Evolutionary conservation across 1,140 invertebrate species (phyloP).

Genomic region (Agraylea sexmaculata): DNA sequence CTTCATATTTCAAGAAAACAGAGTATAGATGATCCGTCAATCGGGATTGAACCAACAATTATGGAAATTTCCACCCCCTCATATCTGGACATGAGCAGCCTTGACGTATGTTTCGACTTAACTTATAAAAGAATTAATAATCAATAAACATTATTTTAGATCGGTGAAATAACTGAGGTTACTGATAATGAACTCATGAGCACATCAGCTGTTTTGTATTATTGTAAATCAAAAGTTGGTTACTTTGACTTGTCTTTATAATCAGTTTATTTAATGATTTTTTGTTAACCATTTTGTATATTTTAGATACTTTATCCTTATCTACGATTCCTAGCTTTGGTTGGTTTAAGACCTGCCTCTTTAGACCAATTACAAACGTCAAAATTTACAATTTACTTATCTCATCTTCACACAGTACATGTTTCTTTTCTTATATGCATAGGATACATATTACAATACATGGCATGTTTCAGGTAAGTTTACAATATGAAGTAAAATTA

Average conservation of each 20-base stretch:
- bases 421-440: slow-evolving; percentile 51
- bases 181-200: slow-evolving; percentile 54
- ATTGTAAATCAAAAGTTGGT: slow-evolving; percentile 60
- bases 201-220: slow-evolving; percentile 60
- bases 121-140: neutral
- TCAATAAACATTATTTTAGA: slow-evolving; percentile 30
- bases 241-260: neutral
- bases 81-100: slow-evolving; percentile 33
- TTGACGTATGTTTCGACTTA: slow-evolving; percentile 30
- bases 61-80: slow-evolving; percentile 33
- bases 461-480: slow-evolving; percentile 59
- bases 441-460: slow-evolving; percentile 64
- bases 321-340: slow-evolving; percentile 54
- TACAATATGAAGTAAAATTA: slow-evolving; percentile 15
- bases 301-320: slow-evolving; percentile 59
- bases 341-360: slow-evolving; percentile 59
- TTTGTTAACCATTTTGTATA: neutral
- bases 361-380: slow-evolving; percentile 46
- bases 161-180: slow-evolving; percentile 52
- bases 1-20: too few species aligned
- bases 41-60: slow-evolving; percentile 21
- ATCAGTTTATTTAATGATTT: slow-evolving; percentile 3
- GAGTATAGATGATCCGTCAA: neutral
- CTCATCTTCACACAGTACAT: slow-evolving; percentile 54
- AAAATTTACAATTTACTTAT: slow-evolving; percentile 44